Conservation (phyloP, 2,888 invertebrate genomes). For the Elmis aenea region DNA sequence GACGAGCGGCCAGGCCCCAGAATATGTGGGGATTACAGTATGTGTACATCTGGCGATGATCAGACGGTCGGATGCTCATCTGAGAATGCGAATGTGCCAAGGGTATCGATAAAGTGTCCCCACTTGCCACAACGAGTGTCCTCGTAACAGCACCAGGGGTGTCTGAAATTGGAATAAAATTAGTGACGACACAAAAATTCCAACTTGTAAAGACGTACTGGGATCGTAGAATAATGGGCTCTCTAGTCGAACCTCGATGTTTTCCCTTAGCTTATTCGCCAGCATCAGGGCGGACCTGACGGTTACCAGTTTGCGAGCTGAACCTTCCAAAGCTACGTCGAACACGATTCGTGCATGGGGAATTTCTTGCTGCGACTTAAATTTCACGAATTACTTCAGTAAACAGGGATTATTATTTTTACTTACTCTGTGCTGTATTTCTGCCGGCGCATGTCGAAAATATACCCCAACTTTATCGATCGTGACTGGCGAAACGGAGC, state of each 20-base stretch:
- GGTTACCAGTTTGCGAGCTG: slow-evolving; percentile 88
- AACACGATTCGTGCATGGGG: slow-evolving; percentile 78
- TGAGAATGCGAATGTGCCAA: slow-evolving; percentile 68
- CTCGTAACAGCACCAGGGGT: too few relatives aligned
- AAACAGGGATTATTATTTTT: too few relatives aligned
- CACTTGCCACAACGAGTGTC: slow-evolving; percentile 47
- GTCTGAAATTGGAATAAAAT: too few relatives aligned
- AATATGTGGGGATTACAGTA: slow-evolving; percentile 56
- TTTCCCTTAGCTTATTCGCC: slow-evolving; percentile 68
- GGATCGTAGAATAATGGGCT: slow-evolving; percentile 48
- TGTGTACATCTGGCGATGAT: slow-evolving; percentile 46
- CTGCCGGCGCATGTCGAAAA: slow-evolving; percentile 66
- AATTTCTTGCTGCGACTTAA: slow-evolving; percentile 30
- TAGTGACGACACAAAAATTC: slow-evolving; percentile 1
- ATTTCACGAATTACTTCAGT: slow-evolving; percentile 4
- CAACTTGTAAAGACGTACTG: slow-evolving; percentile 29
- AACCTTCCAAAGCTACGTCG: slow-evolving; percentile 86
- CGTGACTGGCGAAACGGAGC: slow-evolving; percentile 79
- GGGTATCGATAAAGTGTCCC: slow-evolving; percentile 68
- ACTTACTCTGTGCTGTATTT: slow-evolving; percentile 38
- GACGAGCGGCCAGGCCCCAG: slow-evolving; percentile 57
- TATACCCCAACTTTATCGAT: slow-evolving; percentile 94
- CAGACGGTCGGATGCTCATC: slow-evolving; percentile 69
- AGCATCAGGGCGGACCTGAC: slow-evolving; percentile 86
- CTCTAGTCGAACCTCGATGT: slow-evolving; percentile 68